Evolutionary conservation across 2,888 invertebrate genomes (phyloP).

Genomic region (Eulithis testata): DNA sequence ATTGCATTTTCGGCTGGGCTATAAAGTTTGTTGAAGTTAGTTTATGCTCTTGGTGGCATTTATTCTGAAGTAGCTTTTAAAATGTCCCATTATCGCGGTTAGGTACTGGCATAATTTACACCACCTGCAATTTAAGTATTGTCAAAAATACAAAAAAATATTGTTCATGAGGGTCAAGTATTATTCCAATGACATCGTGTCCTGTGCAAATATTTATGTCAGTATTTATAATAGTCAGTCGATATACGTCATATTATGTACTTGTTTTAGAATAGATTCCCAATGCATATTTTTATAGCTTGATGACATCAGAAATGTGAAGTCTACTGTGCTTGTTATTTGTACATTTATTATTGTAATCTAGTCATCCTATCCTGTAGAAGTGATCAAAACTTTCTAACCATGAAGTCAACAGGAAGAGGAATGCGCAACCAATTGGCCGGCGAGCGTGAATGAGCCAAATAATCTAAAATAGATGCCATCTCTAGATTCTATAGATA

Average conservation of each 20-base stretch:
- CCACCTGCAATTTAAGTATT: slow-evolving; percentile 9
- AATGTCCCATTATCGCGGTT: slow-evolving; percentile 20
- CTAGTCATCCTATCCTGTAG: slow-evolving; percentile 9
- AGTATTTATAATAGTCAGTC: not conserved
- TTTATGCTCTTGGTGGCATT: slow-evolving; percentile 18
- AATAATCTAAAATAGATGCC: slow-evolving; percentile 41
- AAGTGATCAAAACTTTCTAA: slow-evolving; percentile 22
- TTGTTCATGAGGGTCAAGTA: slow-evolving; percentile 7
- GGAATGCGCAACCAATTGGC: slow-evolving; percentile 27
- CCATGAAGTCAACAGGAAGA: slow-evolving; percentile 33
- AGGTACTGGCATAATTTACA: not conserved
- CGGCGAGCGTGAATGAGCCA: slow-evolving; percentile 32
- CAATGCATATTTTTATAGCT: not conserved
- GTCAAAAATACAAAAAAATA: slow-evolving; percentile 7
- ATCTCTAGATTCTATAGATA: slow-evolving; percentile 26
- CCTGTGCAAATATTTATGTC: slow-evolving; percentile 4
- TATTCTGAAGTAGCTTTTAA: slow-evolving; percentile 22
- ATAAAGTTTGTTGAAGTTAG: slow-evolving; percentile 24
- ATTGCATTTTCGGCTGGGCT: slow-evolving; percentile 26
- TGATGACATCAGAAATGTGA: not conserved
- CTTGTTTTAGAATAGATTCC: not conserved
- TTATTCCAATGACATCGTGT: slow-evolving; percentile 5
- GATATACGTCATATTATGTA: not conserved
- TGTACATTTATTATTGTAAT: not conserved
- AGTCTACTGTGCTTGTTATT: not conserved